Base-by-base conservation (phyloP, 2,113 vertebrate genomes). In the Gymnarchus niloticus region DNA sequence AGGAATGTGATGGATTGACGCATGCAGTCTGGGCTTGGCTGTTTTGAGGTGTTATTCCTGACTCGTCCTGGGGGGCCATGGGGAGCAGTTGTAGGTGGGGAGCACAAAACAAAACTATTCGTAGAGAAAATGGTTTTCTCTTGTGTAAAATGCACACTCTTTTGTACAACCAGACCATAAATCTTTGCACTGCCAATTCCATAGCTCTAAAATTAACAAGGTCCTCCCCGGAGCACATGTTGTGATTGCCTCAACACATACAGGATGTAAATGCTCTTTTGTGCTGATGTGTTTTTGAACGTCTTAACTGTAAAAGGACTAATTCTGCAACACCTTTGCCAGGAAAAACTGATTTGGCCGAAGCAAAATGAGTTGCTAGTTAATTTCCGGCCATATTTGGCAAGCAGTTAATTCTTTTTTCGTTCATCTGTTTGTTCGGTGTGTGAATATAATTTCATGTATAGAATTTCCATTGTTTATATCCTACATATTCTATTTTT, bases 231-330 rank as follows among this genome's bases (percentile, higher is more conserved):
- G 2, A 6, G 59, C 14, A n/a, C 21, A 21, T 25, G 21, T 17
- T 25, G 23, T 83, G 56, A 83, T 56, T 83, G 52, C 51, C 56
- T 83, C 25, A 56, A 33, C 81, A 56, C 44, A 83, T 83, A 83
- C 51, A 33, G 48, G 81, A 83, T 83, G 51, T 83, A 83, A 83
- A 83, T 56, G 81, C 37, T 17, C 12, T 59, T 83, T 83, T 59
- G 59, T 52, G 59, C 56, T 14, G 54, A 83, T 59, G 59, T 83
- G 59, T 59, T 59, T 83, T 59, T 49, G n/a, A 52, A 56, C 14
- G 80, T 49, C 23, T 81, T 54, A 54, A 54, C 46, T 46, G 37
- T 54, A 83, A 83, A 56, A 46, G 41, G 59, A 83, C 54, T 46
- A 21, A 56, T 83, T 83, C 37, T 59, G n/a, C 59, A 56, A 33